Conservation (phyloP, 2,888 invertebrate species). For the Notodonta ziczac region DNA sequence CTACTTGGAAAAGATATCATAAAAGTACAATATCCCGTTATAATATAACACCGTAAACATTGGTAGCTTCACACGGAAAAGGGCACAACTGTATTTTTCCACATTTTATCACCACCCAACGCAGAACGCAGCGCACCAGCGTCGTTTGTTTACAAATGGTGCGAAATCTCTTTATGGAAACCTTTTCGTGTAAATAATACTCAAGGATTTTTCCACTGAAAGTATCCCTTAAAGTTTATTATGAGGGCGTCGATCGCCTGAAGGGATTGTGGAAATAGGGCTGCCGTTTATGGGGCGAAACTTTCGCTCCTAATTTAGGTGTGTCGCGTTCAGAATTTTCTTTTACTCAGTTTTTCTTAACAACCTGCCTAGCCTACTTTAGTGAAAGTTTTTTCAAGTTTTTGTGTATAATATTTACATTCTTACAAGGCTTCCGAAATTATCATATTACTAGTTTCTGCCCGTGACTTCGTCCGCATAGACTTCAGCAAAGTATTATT, state of each 20-base stretch:
- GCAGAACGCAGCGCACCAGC: slow-evolving; percentile 29
- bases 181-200: slow-evolving; percentile 53
- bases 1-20: too few relatives aligned
- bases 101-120: slow-evolving; percentile 37
- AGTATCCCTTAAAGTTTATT: slow-evolving; percentile 46
- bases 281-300: slow-evolving; percentile 26
- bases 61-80: slow-evolving; percentile 12
- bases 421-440: too few relatives aligned
- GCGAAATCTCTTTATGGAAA: slow-evolving; percentile 60
- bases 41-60: neutral
- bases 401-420: too few relatives aligned
- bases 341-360: slow-evolving; percentile 2
- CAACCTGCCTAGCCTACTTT: too few relatives aligned
- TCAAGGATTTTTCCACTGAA: slow-evolving; percentile 30
- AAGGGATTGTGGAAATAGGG: slow-evolving; percentile 19
- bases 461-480: too few relatives aligned
- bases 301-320: slow-evolving; percentile 26
- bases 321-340: slow-evolving; percentile 17
- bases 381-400: too few relatives aligned
- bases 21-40: too few relatives aligned
- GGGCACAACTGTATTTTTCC: slow-evolving; percentile 38
- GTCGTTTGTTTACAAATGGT: slow-evolving; percentile 60
- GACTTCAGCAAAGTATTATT: too few relatives aligned
- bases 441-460: too few relatives aligned
- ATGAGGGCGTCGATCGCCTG: slow-evolving; percentile 28